A percentile compares a stretch with the other conserved stretches of the same genome.
phyloP scores from a whole-genome alignment of 2,113 vertebrate species.

The Nycticryphes semicollaris region DNA sequence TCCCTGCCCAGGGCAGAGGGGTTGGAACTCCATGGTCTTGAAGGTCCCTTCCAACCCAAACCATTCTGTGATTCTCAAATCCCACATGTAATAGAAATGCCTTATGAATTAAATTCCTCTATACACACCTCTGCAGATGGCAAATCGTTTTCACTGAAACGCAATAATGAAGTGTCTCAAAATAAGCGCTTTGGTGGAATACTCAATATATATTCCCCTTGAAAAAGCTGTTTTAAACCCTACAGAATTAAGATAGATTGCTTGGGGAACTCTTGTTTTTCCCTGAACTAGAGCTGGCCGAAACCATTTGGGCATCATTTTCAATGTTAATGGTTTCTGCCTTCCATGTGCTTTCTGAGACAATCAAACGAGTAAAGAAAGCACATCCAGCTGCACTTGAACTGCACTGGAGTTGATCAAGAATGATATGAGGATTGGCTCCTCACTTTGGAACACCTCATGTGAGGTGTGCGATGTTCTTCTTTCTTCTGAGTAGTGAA shows the following conservation, averaged over 20 bases:
- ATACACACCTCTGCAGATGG: background rate
- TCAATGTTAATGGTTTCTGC: accelerated
- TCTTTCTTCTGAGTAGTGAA: background rate
- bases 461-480: background rate
- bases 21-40: no score
- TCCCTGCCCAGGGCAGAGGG: no score
- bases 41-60: no score
- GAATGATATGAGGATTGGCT: background rate
- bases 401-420: background rate
- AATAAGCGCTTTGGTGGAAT: background rate
- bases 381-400: background rate
- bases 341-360: background rate
- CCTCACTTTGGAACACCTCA: background rate
- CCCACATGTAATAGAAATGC: background rate
- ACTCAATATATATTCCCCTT: background rate
- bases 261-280: background rate
- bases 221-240: background rate
- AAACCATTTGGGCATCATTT: background rate
- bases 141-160: background rate
- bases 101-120: background rate
- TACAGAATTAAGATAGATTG: background rate
- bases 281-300: background rate
- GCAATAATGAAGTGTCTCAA: background rate
- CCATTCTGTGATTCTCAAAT: no score
- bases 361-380: background rate